Evolutionary conservation across 2,888 invertebrate species (phyloP).

Genomic region (Agrochola macilenta): DNA sequence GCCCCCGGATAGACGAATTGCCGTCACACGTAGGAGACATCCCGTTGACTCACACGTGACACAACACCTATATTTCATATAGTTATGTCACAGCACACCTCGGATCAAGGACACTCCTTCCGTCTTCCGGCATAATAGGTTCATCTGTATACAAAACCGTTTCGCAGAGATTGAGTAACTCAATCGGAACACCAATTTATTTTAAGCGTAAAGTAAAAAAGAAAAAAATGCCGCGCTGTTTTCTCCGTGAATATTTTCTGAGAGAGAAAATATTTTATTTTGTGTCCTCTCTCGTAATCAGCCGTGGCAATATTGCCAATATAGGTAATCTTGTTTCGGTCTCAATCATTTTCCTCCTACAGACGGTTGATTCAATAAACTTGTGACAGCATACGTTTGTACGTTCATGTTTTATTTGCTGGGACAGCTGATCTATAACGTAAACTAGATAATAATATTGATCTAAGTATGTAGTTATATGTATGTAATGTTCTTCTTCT

Average conservation of each 20-base stretch:
- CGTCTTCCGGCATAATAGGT: slow-evolving; percentile 63
- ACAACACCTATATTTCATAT: slow-evolving; percentile 16
- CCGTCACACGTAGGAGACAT: slow-evolving; percentile 62
- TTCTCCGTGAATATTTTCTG: slow-evolving; percentile 55
- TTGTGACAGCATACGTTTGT: slow-evolving; percentile 55
- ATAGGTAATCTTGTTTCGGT: slow-evolving; percentile 66
- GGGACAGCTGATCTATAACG: slow-evolving; percentile 27
- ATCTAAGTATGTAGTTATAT: too few species aligned
- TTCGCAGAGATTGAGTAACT: slow-evolving; percentile 53
- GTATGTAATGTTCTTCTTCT: not conserved
- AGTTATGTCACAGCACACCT: slow-evolving; percentile 69
- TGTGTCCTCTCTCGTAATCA: slow-evolving; percentile 61
- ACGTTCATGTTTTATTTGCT: slow-evolving; percentile 39
- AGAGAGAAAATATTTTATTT: slow-evolving; percentile 56
- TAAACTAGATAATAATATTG: slow-evolving; percentile 1
- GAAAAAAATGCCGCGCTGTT: slow-evolving; percentile 35
- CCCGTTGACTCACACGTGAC: slow-evolving; percentile 73
- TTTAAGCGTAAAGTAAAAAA: slow-evolving; percentile 50
- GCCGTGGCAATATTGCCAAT: slow-evolving; percentile 66
- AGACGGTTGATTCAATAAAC: slow-evolving; percentile 66
- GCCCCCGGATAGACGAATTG: slow-evolving; percentile 30
- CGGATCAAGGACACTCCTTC: slow-evolving; percentile 74
- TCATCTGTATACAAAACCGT: slow-evolving; percentile 59
- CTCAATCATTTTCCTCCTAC: slow-evolving; percentile 66
- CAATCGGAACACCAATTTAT: slow-evolving; percentile 57